These are phyloP conservation scores for Drosophila anomalipes DNA, from an alignment of 2,888 invertebrate genomes.

Conservation along the genomic window DNA sequence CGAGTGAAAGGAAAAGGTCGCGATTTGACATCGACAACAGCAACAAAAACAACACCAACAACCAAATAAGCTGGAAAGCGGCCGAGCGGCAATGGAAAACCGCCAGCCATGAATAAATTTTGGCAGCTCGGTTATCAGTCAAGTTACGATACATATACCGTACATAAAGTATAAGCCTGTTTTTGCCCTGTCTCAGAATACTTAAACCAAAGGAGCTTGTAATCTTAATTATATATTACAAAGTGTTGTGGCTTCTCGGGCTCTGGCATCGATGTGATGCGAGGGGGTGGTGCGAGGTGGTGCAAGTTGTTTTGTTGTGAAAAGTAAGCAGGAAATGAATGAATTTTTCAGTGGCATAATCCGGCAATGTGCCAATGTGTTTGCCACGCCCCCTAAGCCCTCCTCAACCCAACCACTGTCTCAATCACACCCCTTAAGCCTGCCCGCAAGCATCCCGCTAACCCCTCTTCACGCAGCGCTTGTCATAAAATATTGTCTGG, in stretches of 20 bases:
- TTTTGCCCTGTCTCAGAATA: slow-evolving; percentile 37
- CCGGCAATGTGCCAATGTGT: slow-evolving; percentile 77
- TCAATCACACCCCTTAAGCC: slow-evolving; percentile 6
- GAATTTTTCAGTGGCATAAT: slow-evolving; percentile 80
- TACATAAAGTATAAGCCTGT: slow-evolving; percentile 62
- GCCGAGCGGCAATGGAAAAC: slow-evolving; percentile 37
- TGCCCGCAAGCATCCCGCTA: background rate
- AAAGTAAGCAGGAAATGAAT: slow-evolving; percentile 77
- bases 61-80: slow-evolving; percentile 58
- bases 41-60: background rate
- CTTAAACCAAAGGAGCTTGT: slow-evolving; percentile 76
- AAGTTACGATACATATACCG: slow-evolving; percentile 60
- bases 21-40: slow-evolving; percentile 54
- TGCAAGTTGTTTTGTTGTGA: slow-evolving; percentile 51
- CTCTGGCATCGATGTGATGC: background rate
- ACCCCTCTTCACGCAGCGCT: slow-evolving; percentile 40
- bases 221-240: slow-evolving; percentile 81
- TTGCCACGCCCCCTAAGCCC: slow-evolving; percentile 53
- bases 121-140: slow-evolving; percentile 76
- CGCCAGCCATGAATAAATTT: slow-evolving; percentile 73
- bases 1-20: slow-evolving; percentile 40
- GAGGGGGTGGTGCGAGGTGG: background rate
- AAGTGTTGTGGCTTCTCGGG: slow-evolving; percentile 62
- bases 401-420: slow-evolving; percentile 23
- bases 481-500: slow-evolving; percentile 82